Evolutionary conservation across 2,888 invertebrate species (phyloP).

Genomic region (Cataglyphis albicans): DNA sequence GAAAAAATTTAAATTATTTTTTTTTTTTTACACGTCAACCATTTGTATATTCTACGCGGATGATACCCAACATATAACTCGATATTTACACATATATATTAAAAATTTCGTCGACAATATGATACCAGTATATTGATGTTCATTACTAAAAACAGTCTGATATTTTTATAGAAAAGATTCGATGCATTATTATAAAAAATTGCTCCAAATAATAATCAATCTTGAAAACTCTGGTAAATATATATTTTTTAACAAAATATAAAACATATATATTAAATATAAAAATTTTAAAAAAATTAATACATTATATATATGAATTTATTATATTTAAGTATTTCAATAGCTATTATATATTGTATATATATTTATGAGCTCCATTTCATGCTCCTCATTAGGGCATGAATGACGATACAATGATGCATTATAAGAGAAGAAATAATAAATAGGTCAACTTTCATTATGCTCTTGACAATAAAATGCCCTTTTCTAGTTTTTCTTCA

Average conservation of each 20-base stretch:
- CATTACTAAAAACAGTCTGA: neutral
- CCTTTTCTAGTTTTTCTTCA: slow-evolving; percentile 6
- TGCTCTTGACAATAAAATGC: slow-evolving; percentile 30
- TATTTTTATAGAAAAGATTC: neutral
- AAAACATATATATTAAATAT: neutral
- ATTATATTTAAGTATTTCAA: neutral
- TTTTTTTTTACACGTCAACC: neutral
- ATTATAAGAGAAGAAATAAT: slow-evolving; percentile 42
- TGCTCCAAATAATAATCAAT: neutral
- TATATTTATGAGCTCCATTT: neutral
- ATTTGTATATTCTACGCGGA: neutral
- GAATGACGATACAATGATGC: slow-evolving; percentile 37
- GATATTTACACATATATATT: neutral
- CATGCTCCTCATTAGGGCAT: slow-evolving; percentile 16
- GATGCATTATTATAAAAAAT: neutral
- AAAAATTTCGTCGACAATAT: neutral
- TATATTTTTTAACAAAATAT: slow-evolving; percentile 9
- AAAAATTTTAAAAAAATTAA: neutral
- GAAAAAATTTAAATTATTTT: too few relatives aligned
- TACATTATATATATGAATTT: neutral
- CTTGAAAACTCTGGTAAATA: neutral
- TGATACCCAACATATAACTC: neutral
- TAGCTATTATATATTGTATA: neutral
- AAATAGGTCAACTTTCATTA: slow-evolving; percentile 49
- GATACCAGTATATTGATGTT: neutral